phyloP scores from a whole-genome alignment of 2,797 vertebrate species.

The Vespertilio murinus region DNA sequence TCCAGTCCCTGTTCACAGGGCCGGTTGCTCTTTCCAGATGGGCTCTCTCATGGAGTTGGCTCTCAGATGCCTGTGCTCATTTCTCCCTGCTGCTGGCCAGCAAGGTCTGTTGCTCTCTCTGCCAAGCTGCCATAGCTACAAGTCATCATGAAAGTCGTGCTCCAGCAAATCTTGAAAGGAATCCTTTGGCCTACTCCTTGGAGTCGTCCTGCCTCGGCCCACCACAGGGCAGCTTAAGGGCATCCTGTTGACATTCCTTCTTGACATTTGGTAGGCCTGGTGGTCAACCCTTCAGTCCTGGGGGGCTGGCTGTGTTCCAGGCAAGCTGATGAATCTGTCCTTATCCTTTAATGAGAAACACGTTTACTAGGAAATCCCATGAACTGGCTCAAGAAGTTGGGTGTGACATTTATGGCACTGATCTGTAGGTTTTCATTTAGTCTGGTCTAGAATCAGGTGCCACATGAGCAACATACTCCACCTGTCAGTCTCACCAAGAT shows the following conservation, averaged over 20 bases:
- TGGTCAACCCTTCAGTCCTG: neutral
- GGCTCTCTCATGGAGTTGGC: neutral
- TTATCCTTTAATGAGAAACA: neutral
- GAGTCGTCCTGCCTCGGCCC: neutral
- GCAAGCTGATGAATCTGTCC: neutral
- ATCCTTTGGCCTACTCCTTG: neutral
- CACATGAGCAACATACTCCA: neutral
- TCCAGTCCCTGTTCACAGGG: neutral
- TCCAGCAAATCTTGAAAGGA: neutral
- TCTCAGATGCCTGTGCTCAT: neutral
- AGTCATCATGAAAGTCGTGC: neutral
- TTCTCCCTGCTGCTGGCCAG: neutral
- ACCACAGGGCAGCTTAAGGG: neutral
- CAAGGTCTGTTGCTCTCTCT: neutral
- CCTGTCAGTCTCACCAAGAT: neutral
- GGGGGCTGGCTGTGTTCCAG: neutral
- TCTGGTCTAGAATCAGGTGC: neutral
- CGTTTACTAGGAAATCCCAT: neutral
- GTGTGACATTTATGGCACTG: neutral
- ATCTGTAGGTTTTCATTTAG: conserved; percentile 32
- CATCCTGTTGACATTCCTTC: neutral
- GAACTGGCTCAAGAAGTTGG: neutral
- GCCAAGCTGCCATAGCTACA: neutral
- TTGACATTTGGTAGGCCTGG: neutral
- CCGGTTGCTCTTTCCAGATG: neutral